Conservation (phyloP, 2,888 invertebrate genomes). For the Gerris lacustris region DNA sequence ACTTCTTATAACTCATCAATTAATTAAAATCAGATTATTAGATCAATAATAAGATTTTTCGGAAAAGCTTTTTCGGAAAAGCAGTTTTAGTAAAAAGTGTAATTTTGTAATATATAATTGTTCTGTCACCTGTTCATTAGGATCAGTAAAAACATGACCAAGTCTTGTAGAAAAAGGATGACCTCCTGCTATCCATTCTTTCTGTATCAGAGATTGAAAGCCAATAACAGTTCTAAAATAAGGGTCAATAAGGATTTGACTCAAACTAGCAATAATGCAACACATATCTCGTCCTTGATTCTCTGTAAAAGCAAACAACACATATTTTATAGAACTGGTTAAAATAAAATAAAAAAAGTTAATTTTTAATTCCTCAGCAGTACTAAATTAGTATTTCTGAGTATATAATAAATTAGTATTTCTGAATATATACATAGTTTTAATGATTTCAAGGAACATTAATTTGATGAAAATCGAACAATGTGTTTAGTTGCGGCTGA, state of each 20-base stretch:
- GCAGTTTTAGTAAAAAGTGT: no score
- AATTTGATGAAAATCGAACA: no score
- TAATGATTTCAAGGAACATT: no score
- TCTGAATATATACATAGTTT: no score
- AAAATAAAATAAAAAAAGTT: slow-evolving; percentile 9
- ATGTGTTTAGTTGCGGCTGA: no score
- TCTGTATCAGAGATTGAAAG: slow-evolving; percentile 81
- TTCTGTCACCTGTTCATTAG: slow-evolving; percentile 19
- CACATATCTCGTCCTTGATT: slow-evolving; percentile 75
- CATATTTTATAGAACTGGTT: slow-evolving; percentile 1
- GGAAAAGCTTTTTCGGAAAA: no score
- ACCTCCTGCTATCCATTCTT: slow-evolving; percentile 88
- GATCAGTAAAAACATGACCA: slow-evolving; percentile 30
- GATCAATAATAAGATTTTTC: no score
- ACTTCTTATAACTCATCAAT: no score
- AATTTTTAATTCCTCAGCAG: slow-evolving; percentile 1
- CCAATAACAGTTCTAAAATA: slow-evolving; percentile 69
- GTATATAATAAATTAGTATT: no score
- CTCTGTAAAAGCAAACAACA: slow-evolving; percentile 38
- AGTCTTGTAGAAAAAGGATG: slow-evolving; percentile 63
- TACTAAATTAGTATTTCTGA: no score
- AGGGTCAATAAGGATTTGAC: slow-evolving; percentile 77
- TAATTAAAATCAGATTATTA: no score
- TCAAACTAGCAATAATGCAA: slow-evolving; percentile 72
- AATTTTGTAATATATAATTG: no score